Percentiles rank a stretch among this genome's conserved stretches.
These are phyloP conservation scores for Protomyctophum bolini DNA, from an alignment of 2,113 vertebrate genomes.

Conservation along the genomic window DNA sequence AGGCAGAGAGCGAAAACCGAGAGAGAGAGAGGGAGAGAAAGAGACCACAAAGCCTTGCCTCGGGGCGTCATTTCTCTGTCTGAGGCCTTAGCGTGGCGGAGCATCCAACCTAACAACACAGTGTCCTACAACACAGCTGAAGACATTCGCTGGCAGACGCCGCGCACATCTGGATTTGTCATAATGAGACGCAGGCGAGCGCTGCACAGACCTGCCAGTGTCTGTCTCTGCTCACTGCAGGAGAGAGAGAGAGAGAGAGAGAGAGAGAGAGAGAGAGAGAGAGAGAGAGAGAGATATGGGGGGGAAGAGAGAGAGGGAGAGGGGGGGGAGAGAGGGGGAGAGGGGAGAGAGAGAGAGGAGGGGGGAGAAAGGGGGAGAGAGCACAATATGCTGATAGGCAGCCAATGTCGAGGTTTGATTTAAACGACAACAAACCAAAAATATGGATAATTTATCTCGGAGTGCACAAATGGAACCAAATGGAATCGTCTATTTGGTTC, in stretches of 20 bases:
- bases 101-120: constrained; percentile 62
- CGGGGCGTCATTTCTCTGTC: constrained; percentile 63
- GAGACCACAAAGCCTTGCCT: constrained; percentile 51
- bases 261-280: constrained; percentile 1
- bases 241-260: constrained; percentile 18
- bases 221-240: constrained; percentile 42
- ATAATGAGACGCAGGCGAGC: constrained; percentile 64
- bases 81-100: constrained; percentile 36
- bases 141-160: constrained; percentile 67
- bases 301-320: not conserved
- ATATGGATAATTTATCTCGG: no score
- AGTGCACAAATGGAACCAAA: no score
- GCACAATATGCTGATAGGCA: no score
- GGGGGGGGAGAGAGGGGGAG: no score
- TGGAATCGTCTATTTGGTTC: no score
- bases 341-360: no score
- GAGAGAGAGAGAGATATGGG: no score
- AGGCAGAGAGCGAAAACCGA: constrained; percentile 5
- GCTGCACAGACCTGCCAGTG: constrained; percentile 47
- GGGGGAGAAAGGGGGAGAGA: no score
- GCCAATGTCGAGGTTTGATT: no score
- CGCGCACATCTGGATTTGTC: constrained; percentile 73
- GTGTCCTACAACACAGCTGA: constrained; percentile 71
- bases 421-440: no score
- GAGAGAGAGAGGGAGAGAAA: constrained; percentile 20